phyloP scores from a whole-genome alignment of 1,140 invertebrate genomes.

The Arion vulgaris region DNA sequence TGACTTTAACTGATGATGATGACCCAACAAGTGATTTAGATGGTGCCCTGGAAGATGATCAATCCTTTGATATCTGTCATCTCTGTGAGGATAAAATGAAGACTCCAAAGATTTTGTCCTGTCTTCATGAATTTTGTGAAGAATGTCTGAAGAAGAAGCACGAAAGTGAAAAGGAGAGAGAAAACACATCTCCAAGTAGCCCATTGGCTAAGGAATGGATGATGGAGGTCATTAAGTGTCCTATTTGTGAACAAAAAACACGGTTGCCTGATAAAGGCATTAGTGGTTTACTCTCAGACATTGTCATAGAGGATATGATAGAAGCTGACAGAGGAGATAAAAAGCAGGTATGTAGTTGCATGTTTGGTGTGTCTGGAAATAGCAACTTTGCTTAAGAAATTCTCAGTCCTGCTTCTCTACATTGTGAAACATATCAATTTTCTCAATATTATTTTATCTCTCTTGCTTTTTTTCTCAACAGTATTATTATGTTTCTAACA shows the following conservation, averaged over 20 bases:
- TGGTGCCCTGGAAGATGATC: conserved; percentile 34
- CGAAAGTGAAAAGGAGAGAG: conserved; percentile 18
- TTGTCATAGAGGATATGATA: conserved; percentile 33
- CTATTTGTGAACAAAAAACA: conserved; percentile 24
- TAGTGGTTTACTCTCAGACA: conserved; percentile 18
- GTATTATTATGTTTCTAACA: too few species aligned
- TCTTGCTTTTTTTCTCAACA: too few species aligned
- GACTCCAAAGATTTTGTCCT: conserved; percentile 87
- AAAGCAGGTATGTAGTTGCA: conserved; percentile 64
- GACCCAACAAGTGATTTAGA: neutral
- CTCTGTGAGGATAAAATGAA: conserved; percentile 80
- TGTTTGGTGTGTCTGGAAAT: neutral
- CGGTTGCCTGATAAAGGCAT: conserved; percentile 7
- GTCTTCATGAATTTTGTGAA: conserved; percentile 94
- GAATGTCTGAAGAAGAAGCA: conserved; percentile 75
- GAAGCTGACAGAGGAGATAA: conserved; percentile 71
- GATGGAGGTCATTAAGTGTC: conserved; percentile 20
- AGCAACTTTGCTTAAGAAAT: too few species aligned
- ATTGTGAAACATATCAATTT: too few species aligned
- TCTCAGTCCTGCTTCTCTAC: too few species aligned
- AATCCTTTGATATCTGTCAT: conserved; percentile 53
- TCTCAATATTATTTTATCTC: too few species aligned
- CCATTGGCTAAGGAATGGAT: conserved; percentile 18
- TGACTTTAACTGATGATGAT: conserved; percentile 19
- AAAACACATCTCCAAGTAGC: conserved; percentile 14